These are phyloP conservation scores for Triops cancriformis DNA, from an alignment of 1,140 invertebrate genomes.

Conservation along the genomic window DNA sequence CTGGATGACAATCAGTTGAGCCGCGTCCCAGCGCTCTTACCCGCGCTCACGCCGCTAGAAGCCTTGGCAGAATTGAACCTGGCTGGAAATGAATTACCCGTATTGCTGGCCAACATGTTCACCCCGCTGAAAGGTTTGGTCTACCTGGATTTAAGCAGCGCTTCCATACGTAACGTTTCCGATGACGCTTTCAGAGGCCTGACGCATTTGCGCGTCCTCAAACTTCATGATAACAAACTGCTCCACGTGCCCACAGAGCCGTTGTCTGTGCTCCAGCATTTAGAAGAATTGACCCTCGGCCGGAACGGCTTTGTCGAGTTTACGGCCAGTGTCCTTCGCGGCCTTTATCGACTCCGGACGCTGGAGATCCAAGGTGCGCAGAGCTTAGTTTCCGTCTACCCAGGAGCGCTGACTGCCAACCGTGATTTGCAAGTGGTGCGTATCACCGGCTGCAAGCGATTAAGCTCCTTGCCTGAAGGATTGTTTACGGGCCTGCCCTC, in stretches of 20 bases:
- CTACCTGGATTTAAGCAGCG: slow-evolving; percentile 67
- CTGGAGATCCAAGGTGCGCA: slow-evolving; percentile 67
- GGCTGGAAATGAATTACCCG: slow-evolving; percentile 67
- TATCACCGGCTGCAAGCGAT: slow-evolving; percentile 63
- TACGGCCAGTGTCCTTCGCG: slow-evolving; percentile 57
- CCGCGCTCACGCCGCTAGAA: slow-evolving; percentile 47
- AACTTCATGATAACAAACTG: slow-evolving; percentile 68
- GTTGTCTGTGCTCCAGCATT: slow-evolving; percentile 54
- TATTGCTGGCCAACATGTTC: slow-evolving; percentile 63
- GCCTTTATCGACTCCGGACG: slow-evolving; percentile 60
- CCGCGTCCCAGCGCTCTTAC: slow-evolving; percentile 49
- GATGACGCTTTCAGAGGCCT: slow-evolving; percentile 64
- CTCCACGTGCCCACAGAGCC: slow-evolving; percentile 62
- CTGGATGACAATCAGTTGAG: slow-evolving; percentile 76
- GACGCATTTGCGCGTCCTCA: slow-evolving; percentile 55
- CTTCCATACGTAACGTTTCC: slow-evolving; percentile 64
- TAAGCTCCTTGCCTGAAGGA: slow-evolving; percentile 60
- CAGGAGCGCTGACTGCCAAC: slow-evolving; percentile 66
- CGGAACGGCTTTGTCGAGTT: slow-evolving; percentile 48
- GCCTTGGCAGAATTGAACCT: slow-evolving; percentile 68
- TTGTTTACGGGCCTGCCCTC: slow-evolving; percentile 66
- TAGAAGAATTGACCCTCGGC: slow-evolving; percentile 70
- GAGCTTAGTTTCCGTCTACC: slow-evolving; percentile 57
- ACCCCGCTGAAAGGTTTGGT: slow-evolving; percentile 60
- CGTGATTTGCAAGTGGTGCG: slow-evolving; percentile 67